These are phyloP conservation scores for human (Homo sapiens) DNA, from an alignment of 2,113 vertebrate genomes.

Conservation along the genomic window DNA sequence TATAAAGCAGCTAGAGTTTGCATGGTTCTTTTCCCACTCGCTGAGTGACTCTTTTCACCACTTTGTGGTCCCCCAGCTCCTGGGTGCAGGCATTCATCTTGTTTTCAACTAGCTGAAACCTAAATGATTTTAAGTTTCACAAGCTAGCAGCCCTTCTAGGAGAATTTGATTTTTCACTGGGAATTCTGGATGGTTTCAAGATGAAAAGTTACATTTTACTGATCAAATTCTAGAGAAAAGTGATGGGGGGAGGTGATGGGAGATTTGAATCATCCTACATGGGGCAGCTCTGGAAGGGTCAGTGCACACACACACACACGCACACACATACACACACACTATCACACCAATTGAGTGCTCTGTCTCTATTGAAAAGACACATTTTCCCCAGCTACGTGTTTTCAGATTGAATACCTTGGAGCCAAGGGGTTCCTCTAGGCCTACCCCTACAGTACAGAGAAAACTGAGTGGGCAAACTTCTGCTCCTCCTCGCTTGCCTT, in stretches of 20 bases:
- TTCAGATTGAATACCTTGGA: background rate
- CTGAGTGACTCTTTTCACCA: background rate
- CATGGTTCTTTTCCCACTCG: background rate
- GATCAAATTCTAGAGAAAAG: background rate
- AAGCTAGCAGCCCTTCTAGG: background rate
- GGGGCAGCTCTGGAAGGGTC: background rate
- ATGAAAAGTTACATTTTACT: background rate
- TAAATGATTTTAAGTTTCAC: background rate
- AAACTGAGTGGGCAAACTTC: background rate
- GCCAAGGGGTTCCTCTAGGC: background rate
- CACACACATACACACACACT: background rate
- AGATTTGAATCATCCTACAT: background rate
- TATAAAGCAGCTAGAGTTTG: background rate
- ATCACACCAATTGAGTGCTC: background rate
- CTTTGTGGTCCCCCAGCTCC: no score
- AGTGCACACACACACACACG: fast-evolving
- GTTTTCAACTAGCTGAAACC: background rate
- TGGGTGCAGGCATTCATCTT: background rate
- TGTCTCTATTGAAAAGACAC: background rate
- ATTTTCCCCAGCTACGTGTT: background rate
- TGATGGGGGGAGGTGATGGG: no score
- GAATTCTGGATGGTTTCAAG: background rate
- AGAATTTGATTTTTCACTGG: background rate
- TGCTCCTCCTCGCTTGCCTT: background rate
- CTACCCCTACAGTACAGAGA: fast-evolving